Evolutionary conservation across 1,140 invertebrate species (phyloP).

Genomic region (Thereuonema tuberculata): DNA sequence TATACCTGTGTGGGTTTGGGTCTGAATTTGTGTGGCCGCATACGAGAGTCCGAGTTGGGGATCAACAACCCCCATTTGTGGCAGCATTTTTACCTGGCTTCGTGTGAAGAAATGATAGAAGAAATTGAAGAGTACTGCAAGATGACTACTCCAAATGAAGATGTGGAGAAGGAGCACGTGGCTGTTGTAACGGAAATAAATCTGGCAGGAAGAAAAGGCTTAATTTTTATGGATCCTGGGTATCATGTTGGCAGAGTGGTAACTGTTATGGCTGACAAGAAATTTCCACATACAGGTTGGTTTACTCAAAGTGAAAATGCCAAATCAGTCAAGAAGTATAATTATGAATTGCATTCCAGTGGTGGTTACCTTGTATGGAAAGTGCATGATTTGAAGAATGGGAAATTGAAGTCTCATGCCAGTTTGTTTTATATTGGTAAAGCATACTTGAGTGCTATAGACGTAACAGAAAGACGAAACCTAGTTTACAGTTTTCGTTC

Average conservation of each 20-base stretch:
- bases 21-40: constrained; percentile 52
- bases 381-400: constrained; percentile 39
- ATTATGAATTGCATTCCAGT: constrained; percentile 52
- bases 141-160: neutral
- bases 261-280: constrained; percentile 68
- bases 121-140: constrained; percentile 19
- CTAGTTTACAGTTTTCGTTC: constrained; percentile 75
- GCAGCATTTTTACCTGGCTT: constrained; percentile 54
- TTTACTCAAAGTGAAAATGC: constrained; percentile 62
- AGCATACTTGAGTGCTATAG: constrained; percentile 62
- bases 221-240: constrained; percentile 71
- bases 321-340: constrained; percentile 60
- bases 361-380: constrained; percentile 65
- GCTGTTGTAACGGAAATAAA: constrained; percentile 59
- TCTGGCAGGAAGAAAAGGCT: constrained; percentile 52
- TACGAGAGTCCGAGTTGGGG: constrained; percentile 35
- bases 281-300: constrained; percentile 76
- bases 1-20: constrained; percentile 78
- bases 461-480: constrained; percentile 75
- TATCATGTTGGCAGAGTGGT: constrained; percentile 74
- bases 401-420: constrained; percentile 14
- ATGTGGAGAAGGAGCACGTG: constrained; percentile 61
- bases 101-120: constrained; percentile 61
- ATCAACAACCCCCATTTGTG: constrained; percentile 47
- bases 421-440: constrained; percentile 60